Base-by-base conservation (phyloP, 2,888 invertebrate species). In the Drosophila heteroneura region DNA sequence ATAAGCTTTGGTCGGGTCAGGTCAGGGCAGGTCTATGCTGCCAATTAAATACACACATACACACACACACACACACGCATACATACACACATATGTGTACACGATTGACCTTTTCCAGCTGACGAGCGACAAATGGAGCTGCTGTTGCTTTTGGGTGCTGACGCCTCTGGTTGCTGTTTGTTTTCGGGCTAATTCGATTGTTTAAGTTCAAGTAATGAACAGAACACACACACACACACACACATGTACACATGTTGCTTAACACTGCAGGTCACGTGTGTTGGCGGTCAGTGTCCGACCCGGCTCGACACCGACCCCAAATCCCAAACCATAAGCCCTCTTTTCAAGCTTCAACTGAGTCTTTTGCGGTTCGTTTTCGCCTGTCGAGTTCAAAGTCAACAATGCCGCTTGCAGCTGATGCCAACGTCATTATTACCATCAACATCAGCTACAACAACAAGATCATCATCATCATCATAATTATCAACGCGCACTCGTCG, bases 171-270 rank as follows among this genome's bases (percentile, higher is more conserved):
- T 58, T 60, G 59, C 57, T 71, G 58, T 69, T 71, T 81, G 74
- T 71, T 70, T 79, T 65, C 14, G 44, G 71, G 73, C 73, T 83
- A 80, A 85, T 85, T 89, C 86, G 83, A 84, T 76, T 85, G 89
- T 73, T 88, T 85, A 64, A 70, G 76, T 73, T 61, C 73, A 83
- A 78, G 85, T 87, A 78, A 81, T 83, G 83, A 72, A 70, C 68
- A 69, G 35, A 35, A 67, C 41, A 64, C 32, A 47, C 44, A 52
- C 33, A 35, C 49, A 39, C 51, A 53, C 57, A 37, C 62, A 59
- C 51, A 67, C 32, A 52, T 4, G 7, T 4, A 32, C 44, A 64
- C 5, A 44, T 39, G 37, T 67, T 76, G 63, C 64, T 69, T 78
- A 70, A 60, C 52, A 56, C 70, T 82, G 44, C 61, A 61, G 62